phyloP scores from a whole-genome alignment of 2,797 vertebrate genomes.

The Xerus rutilus region DNA sequence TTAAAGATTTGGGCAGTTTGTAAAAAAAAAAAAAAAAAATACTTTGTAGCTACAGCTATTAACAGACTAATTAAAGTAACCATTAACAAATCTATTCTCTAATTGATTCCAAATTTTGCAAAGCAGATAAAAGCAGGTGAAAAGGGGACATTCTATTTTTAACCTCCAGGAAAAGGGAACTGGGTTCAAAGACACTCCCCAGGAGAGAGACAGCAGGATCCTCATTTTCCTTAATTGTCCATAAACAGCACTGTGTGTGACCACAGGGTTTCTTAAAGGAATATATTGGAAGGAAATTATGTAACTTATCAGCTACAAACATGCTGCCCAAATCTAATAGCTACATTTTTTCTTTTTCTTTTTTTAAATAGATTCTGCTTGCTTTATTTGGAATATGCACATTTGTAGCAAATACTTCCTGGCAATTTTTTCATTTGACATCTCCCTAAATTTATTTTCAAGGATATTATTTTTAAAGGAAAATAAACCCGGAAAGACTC shows the following conservation, averaged over 20 bases:
- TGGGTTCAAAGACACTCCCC: neutral
- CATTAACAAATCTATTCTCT: conserved; percentile 66
- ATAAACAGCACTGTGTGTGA: neutral
- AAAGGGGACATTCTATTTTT: neutral
- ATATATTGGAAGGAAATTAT: neutral
- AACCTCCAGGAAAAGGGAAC: neutral
- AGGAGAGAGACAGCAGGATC: neutral
- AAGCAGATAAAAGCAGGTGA: conserved; percentile 54
- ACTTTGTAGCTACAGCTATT: conserved; percentile 66
- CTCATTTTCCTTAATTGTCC: neutral
- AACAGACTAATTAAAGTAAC: conserved; percentile 75
- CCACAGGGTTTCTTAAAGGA: neutral
- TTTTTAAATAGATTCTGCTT: neutral
- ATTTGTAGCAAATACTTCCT: neutral
- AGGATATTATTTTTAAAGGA: neutral
- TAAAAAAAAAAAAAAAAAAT: neutral
- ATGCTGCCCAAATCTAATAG: neutral
- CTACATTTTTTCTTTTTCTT: neutral
- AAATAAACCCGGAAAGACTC: neutral
- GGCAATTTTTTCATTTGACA: neutral
- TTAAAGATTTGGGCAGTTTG: neutral
- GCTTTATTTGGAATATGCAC: neutral
- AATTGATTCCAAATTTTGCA: conserved; percentile 64
- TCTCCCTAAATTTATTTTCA: neutral
- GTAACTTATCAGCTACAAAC: neutral